A percentile compares a stretch with the other conserved stretches of the same genome.
These are phyloP conservation scores for Ptycholaimellus sp. DNA, from an alignment of 2,888 invertebrate species.

Conservation along the genomic window DNA sequence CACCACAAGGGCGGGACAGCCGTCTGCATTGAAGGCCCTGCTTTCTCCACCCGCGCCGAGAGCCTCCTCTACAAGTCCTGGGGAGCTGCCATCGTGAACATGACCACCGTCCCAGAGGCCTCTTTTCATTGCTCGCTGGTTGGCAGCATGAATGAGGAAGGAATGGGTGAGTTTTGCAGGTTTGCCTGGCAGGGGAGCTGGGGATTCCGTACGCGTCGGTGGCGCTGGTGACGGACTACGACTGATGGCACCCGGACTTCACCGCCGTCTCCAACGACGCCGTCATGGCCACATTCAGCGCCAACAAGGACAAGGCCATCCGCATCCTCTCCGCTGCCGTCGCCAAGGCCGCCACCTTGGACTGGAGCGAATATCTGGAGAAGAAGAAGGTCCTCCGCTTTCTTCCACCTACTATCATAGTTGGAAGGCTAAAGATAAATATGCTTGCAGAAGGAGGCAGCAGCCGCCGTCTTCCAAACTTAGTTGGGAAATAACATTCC, in stretches of 20 bases:
- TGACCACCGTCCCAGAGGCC: slow-evolving; percentile 95
- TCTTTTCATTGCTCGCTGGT: too few species aligned
- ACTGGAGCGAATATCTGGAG: slow-evolving; percentile 4
- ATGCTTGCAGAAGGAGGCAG: too few species aligned
- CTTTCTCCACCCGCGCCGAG: slow-evolving; percentile 72
- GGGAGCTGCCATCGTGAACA: slow-evolving; percentile 75
- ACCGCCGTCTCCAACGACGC: slow-evolving; percentile 14
- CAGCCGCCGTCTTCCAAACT: too few species aligned
- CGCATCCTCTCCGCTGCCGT: slow-evolving; percentile 10
- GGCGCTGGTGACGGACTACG: slow-evolving; percentile 90
- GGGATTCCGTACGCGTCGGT: slow-evolving; percentile 71
- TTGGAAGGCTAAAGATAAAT: too few species aligned
- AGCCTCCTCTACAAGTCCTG: slow-evolving; percentile 59
- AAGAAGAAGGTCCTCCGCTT: too few species aligned
- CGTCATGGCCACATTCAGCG: slow-evolving; percentile 9
- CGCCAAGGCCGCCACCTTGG: slow-evolving; percentile 5
- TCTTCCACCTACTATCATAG: too few species aligned
- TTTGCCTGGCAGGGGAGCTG: slow-evolving; percentile 71
- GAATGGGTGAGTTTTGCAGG: too few species aligned
- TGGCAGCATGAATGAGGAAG: too few species aligned
- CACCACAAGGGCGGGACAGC: slow-evolving; percentile 44
- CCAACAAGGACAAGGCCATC: slow-evolving; percentile 10
- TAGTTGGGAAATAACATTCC: too few species aligned
- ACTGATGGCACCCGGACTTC: slow-evolving; percentile 75
- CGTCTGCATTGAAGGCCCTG: slow-evolving; percentile 61